phyloP scores from a whole-genome alignment of 2,888 invertebrate genomes.

The Limnephilus lunatus region DNA sequence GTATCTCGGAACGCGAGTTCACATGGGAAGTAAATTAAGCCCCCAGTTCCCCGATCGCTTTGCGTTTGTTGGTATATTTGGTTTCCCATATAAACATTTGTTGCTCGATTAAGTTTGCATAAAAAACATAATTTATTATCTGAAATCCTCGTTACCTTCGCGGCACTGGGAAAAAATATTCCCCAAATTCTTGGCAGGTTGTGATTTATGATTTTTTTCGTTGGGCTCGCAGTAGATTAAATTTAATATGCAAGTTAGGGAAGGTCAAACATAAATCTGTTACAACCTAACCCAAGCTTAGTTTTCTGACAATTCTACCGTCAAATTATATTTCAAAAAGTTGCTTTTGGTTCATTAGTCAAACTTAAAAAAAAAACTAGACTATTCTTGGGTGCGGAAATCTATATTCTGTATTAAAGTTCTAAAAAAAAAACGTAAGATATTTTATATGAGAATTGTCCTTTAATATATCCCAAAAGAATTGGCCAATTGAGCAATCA shows the following conservation, averaged over 20 bases:
- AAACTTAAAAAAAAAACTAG: neutral
- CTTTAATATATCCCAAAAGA: too few species aligned
- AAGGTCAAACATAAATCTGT: constrained; percentile 23
- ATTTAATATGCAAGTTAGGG: constrained; percentile 12
- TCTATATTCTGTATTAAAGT: too few species aligned
- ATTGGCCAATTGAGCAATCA: too few species aligned
- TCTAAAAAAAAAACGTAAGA: too few species aligned
- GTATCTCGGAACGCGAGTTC: neutral
- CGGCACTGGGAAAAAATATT: constrained; percentile 24
- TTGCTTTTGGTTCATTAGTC: neutral
- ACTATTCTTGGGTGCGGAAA: too few species aligned
- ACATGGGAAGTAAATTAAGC: neutral
- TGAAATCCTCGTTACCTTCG: constrained; percentile 31
- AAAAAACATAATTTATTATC: constrained; percentile 18
- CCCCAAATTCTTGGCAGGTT: constrained; percentile 3
- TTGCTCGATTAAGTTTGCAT: constrained; percentile 40
- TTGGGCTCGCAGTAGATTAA: constrained; percentile 13
- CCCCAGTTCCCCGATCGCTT: neutral
- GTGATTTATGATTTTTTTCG: constrained; percentile 34
- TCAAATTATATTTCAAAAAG: neutral
- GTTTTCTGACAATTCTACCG: neutral
- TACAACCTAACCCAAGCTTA: neutral
- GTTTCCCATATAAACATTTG: constrained; percentile 21
- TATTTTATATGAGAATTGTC: too few species aligned
- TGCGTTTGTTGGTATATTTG: neutral